Base-by-base conservation (phyloP, 2,888 invertebrate genomes). In the Euclidia mi region DNA sequence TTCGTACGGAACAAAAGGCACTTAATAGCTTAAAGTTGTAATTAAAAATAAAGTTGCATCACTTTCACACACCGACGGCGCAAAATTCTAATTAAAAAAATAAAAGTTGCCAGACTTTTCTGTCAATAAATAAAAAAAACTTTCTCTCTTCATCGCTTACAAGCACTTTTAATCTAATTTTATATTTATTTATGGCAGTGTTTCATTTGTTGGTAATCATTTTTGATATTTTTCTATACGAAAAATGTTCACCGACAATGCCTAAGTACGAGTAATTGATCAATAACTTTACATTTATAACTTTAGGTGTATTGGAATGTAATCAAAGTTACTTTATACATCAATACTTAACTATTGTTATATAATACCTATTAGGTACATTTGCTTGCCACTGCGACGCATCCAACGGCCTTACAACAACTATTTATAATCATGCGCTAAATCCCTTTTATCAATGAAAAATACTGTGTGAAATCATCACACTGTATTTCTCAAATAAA, bases 211-310 rank as follows among this genome's bases (percentile, higher is more conserved):
- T 42, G 85, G 81, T 82, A 81, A 80, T 71, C 85, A 87, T 86
- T 83, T 79, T 65, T 76, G 69, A 62, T 50, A 38, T 51, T 52
- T 55, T 29, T 57, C n/a, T 14, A 62, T 47, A 17, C 47, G 17
- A 79, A 83, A 85, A 87, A 88, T 90, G 84, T 78, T 78, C 87
- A 87, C 84, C 89, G 63, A 70, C 79, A 83, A 82, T 82, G 69
- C 75, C 85, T 90, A 91, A 91, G 88, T 92, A 92, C 90, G 84
- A 91, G 87, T 91, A 91, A 91, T 92, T 92, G 90, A 88, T 91
- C 88, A 69, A 64, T 66, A 70, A 74, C 58, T 58, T 74, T 64
- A 74, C 45, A 62, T 47, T 60, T 55, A 51, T 56, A 67, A 56
- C 52, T 50, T 74, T 71, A 64, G 31, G 28, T 64, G 52, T 71